These are phyloP conservation scores for Anser cygnoides DNA, from an alignment of 2,113 vertebrate genomes.

Conservation along the genomic window DNA sequence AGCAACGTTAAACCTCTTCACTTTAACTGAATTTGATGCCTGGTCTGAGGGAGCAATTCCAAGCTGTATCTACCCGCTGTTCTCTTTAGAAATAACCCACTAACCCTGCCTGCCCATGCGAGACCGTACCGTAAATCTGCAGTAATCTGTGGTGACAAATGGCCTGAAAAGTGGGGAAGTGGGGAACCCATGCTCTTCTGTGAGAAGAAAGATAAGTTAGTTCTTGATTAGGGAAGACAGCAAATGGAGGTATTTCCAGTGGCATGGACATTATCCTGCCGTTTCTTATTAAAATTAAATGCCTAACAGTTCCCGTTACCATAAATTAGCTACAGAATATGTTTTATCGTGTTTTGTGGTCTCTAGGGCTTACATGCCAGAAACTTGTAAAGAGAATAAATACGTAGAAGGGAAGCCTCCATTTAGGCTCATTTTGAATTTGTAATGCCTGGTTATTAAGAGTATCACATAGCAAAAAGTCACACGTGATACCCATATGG, in stretches of 20 bases:
- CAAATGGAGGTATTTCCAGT: neutral
- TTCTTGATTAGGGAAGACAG: neutral
- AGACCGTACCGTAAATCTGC: neutral
- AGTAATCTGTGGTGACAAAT: neutral
- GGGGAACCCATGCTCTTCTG: neutral
- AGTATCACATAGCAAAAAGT: neutral
- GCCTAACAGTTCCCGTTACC: neutral
- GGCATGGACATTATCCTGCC: neutral
- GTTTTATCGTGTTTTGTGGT: neutral
- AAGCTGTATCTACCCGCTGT: neutral
- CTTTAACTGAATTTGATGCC: neutral
- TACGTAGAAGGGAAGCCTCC: neutral
- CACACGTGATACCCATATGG: accelerated
- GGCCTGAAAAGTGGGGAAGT: neutral
- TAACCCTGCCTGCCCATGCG: neutral
- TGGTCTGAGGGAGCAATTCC: neutral
- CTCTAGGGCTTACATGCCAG: neutral
- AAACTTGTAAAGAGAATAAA: neutral
- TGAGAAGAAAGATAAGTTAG: neutral
- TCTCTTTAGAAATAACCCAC: neutral
- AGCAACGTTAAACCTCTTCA: neutral
- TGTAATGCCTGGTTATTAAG: neutral
- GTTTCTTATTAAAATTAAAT: neutral
- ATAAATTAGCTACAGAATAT: neutral
- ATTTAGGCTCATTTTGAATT: neutral